Conservation (phyloP, 2,113 vertebrate species). For the Sterrhoptilus dennistouni region DNA sequence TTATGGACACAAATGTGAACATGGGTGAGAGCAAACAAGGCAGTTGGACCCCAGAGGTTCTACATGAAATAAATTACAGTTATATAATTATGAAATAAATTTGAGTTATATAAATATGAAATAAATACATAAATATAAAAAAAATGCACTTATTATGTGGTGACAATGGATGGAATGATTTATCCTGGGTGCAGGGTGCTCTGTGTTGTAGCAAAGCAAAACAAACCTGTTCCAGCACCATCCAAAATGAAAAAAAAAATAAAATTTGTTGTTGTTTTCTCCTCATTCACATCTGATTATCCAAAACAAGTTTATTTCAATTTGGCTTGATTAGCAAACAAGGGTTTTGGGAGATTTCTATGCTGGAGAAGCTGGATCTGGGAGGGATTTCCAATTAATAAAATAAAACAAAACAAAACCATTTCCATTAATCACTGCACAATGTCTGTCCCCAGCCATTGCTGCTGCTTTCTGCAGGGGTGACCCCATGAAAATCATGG, state of each 20-base stretch:
- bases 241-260: background rate
- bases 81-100: background rate
- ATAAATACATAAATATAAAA: too few relatives aligned
- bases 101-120: background rate
- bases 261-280: background rate
- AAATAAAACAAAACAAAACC: background rate
- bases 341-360: background rate
- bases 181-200: background rate
- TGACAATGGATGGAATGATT: background rate
- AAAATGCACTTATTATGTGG: background rate
- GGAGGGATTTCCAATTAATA: background rate
- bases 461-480: background rate
- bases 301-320: background rate
- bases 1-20: background rate
- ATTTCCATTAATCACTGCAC: background rate
- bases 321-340: background rate
- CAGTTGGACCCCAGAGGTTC: background rate
- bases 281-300: background rate
- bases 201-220: background rate
- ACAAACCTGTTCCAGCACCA: background rate
- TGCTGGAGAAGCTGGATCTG: background rate
- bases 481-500: background rate
- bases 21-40: background rate
- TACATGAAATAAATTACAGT: background rate
- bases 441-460: rapidly evolving